Base-by-base conservation (phyloP, 1,140 invertebrate genomes). In the Pseudomyrmex pallidus region DNA sequence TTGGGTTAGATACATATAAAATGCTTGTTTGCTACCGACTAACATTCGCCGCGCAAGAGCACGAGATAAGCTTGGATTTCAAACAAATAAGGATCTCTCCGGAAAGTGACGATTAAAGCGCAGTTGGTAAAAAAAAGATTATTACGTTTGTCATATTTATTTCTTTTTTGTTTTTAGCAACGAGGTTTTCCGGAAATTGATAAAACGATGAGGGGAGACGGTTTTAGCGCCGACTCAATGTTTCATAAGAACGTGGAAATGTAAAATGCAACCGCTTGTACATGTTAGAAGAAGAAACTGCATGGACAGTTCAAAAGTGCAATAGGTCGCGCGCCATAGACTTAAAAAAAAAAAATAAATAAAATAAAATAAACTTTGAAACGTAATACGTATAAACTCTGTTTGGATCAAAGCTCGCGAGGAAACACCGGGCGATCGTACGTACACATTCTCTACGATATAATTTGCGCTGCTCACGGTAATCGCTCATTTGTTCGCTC, bases 71-170 rank as follows among this genome's bases (percentile, higher is more conserved):
- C 54, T 54, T 13, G 54, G n/a, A 66, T 22, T 20, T 2, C 44
- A 44, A 54, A 64, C 22, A 76, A 76, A 35, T 13, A 76, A 76
- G 13, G 10, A 62, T 74, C 48, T 44, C 25, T 61, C 35, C 5
- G 35, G 57, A 61, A 25, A 70, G 44, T 74, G 17, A 74, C 54
- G 62, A 66, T 77, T 77, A 77, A 77, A 54, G 4, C 2, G 22
- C 48, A 17, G 25, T 44, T n/a, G 62, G 56, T 50, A 48, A 44
- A 54, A 35, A 35, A 8, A 44, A 15, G 17, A 20, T 12, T 67
- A 25, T 66, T 66, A 48, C 4, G 3, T 61, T n/a, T 52, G n/a
- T 77, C n/a, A 17, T 20, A 25, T 54, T 64, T 25, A 54, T 8
- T 13, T 52, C 0, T 35, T 35, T 35, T 20, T 35, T 35, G 7